A percentile compares a stretch with the other conserved stretches of the same genome.
Conservation (phyloP, 53 echinoderm and acorn worm genomes). For the Pentamera pediparva region DNA sequence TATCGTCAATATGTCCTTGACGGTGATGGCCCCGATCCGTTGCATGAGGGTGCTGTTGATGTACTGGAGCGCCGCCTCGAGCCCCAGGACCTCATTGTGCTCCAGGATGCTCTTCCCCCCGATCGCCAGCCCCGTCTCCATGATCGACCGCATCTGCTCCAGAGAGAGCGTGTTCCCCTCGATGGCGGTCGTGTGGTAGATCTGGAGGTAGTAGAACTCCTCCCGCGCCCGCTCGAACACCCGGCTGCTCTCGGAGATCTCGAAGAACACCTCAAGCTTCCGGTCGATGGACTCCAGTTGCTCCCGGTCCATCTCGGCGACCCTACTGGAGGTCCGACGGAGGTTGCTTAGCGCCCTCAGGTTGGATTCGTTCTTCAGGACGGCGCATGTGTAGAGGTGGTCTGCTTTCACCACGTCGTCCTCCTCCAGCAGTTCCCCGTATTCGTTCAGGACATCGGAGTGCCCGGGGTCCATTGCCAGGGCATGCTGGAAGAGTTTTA, state of each 20-base stretch:
- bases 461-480: constrained; percentile 84
- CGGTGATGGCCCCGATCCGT: constrained; percentile 62
- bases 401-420: constrained; percentile 82
- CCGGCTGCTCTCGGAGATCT: constrained; percentile 57
- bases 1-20: constrained; percentile 75
- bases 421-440: constrained; percentile 81
- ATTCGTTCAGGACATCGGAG: constrained; percentile 80
- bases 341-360: constrained; percentile 63
- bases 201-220: constrained; percentile 90
- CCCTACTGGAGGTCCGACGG: constrained; percentile 55
- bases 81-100: constrained; percentile 86
- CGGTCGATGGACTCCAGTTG: constrained; percentile 62
- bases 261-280: constrained; percentile 51
- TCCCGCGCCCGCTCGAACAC: constrained; percentile 72
- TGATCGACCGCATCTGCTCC: constrained; percentile 80
- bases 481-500: constrained; percentile 91
- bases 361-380: constrained; percentile 66
- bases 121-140: constrained; percentile 89
- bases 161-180: constrained; percentile 86
- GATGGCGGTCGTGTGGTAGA: constrained; percentile 95
- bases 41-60: constrained; percentile 84
- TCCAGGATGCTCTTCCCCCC: constrained; percentile 89
- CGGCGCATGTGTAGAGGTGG: constrained; percentile 82
- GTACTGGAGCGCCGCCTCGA: constrained; percentile 73
- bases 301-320: constrained; percentile 73